Base-by-base conservation (phyloP, 37 sponge, comb jelly and placozoan species). In the Agelas oroides region DNA sequence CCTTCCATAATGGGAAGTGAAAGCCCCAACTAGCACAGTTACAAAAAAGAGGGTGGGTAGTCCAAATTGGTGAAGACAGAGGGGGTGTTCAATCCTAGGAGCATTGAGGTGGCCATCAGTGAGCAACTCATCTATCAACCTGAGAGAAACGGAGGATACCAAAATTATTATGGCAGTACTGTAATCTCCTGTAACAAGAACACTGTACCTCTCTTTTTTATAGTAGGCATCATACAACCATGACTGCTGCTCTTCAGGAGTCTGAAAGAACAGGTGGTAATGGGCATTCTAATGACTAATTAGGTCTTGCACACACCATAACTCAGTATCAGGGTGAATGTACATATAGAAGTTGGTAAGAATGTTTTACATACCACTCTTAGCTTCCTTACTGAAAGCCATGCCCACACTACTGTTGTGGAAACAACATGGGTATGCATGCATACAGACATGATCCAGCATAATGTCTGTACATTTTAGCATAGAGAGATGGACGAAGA, bases 141-240 rank as follows among this genome's bases (percentile, higher is more conserved):
- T 80, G 57, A 5, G 33, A 8, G 36, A 5, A 76, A 8, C 5
- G 55, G 78, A 40, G 28, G 61, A 1, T 35, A 63, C 52, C 1
- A n/a, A 16, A 25, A 6, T 58, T 56, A 25, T n/a, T 36, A 39
- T 8, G 8, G 3, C 46, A 46, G 8, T 30, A 31, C 19, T 16
- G 2, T 19, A 33, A 67, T 11, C 5, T 61, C 11, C 11, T 61
- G 63, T n/a, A n/a, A n/a, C n/a, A n/a, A n/a, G n/a, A n/a, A n/a
- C n/a, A n/a, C n/a, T n/a, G n/a, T 23, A 93, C 94, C 38, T 86
- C 28, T 93, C 94, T 53, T 93, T 93, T 65, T 76, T 65, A 30
- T 46, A 19, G 66, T 74, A 93, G 28, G 80, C 59, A 36, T 86
- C 60, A 53, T 89, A 76, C 25, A 93, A 54, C 94, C 94, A 93